These are phyloP conservation scores for Urocyon cinereoargenteus DNA, from an alignment of 2,797 vertebrate genomes.

Conservation along the genomic window DNA sequence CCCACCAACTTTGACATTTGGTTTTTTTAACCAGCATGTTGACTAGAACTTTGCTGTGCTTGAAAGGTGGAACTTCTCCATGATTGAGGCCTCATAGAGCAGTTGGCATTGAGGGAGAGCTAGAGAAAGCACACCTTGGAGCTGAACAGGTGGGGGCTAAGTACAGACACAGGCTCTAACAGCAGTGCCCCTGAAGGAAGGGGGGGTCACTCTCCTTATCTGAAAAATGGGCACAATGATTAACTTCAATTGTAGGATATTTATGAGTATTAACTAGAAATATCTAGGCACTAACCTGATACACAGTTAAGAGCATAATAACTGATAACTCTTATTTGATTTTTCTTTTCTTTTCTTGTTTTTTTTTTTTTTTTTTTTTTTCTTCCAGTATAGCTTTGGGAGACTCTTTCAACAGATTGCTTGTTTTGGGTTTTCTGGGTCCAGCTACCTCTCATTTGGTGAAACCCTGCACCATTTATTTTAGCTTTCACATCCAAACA, in stretches of 20 bases:
- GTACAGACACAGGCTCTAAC: neutral
- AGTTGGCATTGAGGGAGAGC: neutral
- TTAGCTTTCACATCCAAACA: conserved; percentile 25
- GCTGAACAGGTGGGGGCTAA: no score
- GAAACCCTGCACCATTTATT: neutral
- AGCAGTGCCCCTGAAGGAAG: neutral
- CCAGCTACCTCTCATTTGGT: neutral
- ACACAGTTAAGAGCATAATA: neutral
- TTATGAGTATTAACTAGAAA: neutral
- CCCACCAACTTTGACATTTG: neutral
- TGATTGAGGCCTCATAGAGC: neutral
- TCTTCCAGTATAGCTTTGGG: neutral
- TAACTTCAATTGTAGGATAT: neutral
- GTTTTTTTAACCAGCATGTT: neutral
- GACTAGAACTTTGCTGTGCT: neutral
- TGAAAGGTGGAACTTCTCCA: neutral
- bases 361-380: neutral
- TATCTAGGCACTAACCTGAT: neutral
- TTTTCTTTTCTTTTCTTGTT: neutral
- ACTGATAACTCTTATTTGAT: neutral
- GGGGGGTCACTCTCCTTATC: neutral
- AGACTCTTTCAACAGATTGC: neutral
- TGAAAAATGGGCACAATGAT: neutral
- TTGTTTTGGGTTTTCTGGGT: neutral
- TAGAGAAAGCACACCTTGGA: neutral